These are phyloP conservation scores for Dryadula phaetusa DNA, from an alignment of 2,888 invertebrate species.

Conservation along the genomic window DNA sequence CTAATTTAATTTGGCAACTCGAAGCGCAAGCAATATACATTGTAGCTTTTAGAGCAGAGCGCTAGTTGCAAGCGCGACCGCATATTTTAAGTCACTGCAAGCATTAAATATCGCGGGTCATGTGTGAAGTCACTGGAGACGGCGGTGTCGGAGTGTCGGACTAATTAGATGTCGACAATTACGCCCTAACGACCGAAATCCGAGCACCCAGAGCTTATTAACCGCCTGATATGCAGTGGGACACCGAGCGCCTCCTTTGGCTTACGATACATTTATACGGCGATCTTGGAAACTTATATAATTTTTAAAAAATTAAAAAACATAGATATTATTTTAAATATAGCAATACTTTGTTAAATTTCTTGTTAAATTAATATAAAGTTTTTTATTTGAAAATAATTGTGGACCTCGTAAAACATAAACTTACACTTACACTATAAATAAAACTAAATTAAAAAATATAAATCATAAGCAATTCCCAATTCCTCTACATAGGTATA, in stretches of 20 bases:
- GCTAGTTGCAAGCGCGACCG: conserved; percentile 26
- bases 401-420: not conserved
- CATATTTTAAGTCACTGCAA: conserved; percentile 42
- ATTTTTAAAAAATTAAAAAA: too few species aligned
- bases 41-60: not conserved
- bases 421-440: too few species aligned
- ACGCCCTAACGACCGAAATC: conserved; percentile 79
- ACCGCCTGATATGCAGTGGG: conserved; percentile 58
- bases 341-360: not conserved
- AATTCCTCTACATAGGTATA: conserved; percentile 9
- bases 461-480: not conserved
- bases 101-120: conserved; percentile 66
- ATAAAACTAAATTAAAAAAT: not conserved
- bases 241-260: conserved; percentile 45
- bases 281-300: not conserved
- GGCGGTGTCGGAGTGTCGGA: conserved; percentile 61
- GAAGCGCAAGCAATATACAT: conserved; percentile 9
- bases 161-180: conserved; percentile 81
- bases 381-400: not conserved
- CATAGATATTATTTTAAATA: too few species aligned
- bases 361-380: too few species aligned
- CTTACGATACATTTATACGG: conserved; percentile 43
- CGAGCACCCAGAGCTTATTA: conserved; percentile 73
- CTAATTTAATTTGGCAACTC: not conserved
- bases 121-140: conserved; percentile 73